Conservation (phyloP, 2,888 invertebrate species). For the Drosophila engyochracea region DNA sequence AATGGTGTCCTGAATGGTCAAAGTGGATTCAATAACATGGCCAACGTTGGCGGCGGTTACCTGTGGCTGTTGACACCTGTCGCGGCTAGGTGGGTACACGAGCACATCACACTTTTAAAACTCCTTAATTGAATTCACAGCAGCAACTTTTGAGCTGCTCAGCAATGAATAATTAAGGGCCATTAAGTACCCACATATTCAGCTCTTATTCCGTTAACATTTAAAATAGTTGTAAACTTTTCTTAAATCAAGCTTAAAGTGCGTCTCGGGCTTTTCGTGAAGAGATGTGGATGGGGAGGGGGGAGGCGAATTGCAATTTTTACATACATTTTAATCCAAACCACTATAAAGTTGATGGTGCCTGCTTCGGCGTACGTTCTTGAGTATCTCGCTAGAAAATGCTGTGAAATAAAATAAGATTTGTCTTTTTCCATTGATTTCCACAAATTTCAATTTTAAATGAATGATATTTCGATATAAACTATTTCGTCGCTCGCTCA, state of each 20-base stretch:
- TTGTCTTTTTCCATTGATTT: too few relatives aligned
- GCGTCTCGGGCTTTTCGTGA: neutral
- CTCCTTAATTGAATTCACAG: neutral
- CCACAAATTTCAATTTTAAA: neutral
- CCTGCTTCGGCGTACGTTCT: too few relatives aligned
- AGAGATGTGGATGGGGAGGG: too few relatives aligned
- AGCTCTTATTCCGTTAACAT: neutral
- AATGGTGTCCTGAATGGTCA: neutral
- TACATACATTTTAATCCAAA: neutral
- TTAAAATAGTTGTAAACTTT: neutral
- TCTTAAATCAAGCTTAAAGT: neutral
- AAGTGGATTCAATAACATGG: slow-evolving; percentile 19
- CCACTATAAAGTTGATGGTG: neutral
- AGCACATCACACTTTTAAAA: neutral
- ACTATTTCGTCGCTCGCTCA: neutral
- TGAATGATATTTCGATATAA: neutral
- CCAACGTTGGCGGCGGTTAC: slow-evolving; percentile 70
- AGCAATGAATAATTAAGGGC: neutral
- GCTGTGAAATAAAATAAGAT: neutral
- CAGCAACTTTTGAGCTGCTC: neutral
- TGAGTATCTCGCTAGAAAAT: neutral
- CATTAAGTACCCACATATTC: neutral
- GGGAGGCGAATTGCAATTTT: neutral
- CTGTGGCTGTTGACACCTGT: slow-evolving; percentile 85
- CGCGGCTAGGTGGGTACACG: slow-evolving; percentile 84